Base-by-base conservation (phyloP, 1,140 invertebrate species). In the Conus ventricosus region DNA sequence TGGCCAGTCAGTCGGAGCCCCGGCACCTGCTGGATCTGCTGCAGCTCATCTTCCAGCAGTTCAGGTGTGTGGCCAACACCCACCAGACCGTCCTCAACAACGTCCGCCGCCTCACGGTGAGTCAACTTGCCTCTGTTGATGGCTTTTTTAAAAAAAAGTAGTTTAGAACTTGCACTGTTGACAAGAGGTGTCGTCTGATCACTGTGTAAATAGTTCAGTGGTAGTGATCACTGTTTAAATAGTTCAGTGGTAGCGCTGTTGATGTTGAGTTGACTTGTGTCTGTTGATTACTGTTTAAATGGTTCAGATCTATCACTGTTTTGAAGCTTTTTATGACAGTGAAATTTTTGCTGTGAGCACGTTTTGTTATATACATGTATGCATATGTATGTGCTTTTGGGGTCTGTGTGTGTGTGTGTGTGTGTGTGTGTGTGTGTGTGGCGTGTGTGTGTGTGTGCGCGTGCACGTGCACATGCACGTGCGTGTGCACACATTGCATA, bases 1-100 rank as follows among this genome's bases (percentile, higher is more conserved):
- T 94, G 84, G 89, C 92, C 71, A 92, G 85, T 84, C 93, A 93
- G 89, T 90, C 93, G 51, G 93, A 95, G 87, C 93, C 94, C 11
- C 89, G 92, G 57, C 93, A 94, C 87, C 92, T 96, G 20, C 89
- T 94, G n/a, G 94, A 95, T 39, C 90, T 96, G 5, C 90, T 96
- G 20, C 93, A 96, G 88, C 91, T 97, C 0, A 95, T 98, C 57
- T 97, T 97, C 92, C 96, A 97, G 89, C 97, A 98, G 93, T 97
- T 97, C 92, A 96, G 97, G 92, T 95, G 96, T 87, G 96, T 98
- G 55, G 97, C 97, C n/a, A 95, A 96, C 78, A 96, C 97, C 25
- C 97, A 98, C 94, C 93, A 96, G 75, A 93, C 96, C 57, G 95
- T 97, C 23, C 93, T 98, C 6, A 96, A 95, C 27, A 94, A 95